Percentiles rank a stretch among this genome's conserved stretches.
Conservation (phyloP, 1,140 invertebrate species). For the Drusus annulatus region DNA sequence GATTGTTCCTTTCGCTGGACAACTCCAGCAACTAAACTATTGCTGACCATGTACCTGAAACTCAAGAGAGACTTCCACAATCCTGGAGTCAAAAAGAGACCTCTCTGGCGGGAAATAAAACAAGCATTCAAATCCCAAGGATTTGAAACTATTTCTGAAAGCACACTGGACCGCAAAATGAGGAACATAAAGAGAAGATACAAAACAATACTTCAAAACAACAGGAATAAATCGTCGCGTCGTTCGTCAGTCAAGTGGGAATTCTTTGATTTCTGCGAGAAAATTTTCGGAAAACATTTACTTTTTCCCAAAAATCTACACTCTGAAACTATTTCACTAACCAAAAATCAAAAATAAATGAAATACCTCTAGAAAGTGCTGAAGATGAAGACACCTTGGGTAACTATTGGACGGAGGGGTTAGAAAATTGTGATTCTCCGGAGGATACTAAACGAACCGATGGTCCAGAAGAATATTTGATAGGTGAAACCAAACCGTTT, state of each 20-base stretch:
- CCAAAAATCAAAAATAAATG: background rate
- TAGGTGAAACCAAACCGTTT: background rate
- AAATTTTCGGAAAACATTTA: background rate
- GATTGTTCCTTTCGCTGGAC: background rate
- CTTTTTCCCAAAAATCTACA: background rate
- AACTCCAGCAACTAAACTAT: background rate
- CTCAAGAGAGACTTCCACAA: background rate
- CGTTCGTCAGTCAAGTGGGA: background rate
- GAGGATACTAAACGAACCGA: background rate
- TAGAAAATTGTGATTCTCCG: too few species aligned
- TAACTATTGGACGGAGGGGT: too few species aligned
- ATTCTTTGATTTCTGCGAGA: background rate
- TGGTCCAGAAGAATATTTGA: background rate
- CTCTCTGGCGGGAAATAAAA: constrained; percentile 3
- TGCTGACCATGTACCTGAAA: background rate
- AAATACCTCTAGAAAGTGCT: too few species aligned
- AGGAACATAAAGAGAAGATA: background rate
- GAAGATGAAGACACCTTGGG: too few species aligned
- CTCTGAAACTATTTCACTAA: background rate
- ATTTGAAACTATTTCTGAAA: background rate
- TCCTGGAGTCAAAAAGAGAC: background rate
- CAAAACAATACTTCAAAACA: background rate
- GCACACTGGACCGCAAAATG: background rate
- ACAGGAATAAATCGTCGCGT: background rate
- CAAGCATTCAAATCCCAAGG: constrained; percentile 1